These are phyloP conservation scores for Operophtera brumata DNA, from an alignment of 2,888 invertebrate species.

Conservation along the genomic window DNA sequence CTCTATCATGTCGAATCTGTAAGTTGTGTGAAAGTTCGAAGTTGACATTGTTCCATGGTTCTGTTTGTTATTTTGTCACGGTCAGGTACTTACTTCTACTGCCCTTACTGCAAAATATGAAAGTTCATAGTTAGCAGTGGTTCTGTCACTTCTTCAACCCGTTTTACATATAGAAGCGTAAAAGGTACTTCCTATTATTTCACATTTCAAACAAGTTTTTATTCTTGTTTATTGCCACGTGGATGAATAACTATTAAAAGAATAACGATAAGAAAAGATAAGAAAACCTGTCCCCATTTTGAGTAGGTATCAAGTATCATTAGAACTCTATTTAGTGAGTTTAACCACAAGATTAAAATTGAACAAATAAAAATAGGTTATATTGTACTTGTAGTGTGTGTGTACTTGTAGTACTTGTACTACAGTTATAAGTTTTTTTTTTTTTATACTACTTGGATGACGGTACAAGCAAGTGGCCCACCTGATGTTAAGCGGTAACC, in stretches of 20 bases:
- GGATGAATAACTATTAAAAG: neutral
- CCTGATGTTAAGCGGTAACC: too few relatives aligned
- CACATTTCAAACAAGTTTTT: neutral
- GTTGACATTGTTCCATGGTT: constrained; percentile 5
- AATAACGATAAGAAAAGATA: too few relatives aligned
- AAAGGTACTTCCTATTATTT: too few relatives aligned
- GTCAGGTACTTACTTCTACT: constrained; percentile 1
- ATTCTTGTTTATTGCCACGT: neutral
- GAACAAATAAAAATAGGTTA: too few relatives aligned
- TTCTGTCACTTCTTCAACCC: neutral
- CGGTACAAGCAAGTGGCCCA: too few relatives aligned
- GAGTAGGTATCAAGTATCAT: neutral
- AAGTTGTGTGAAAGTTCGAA: constrained; percentile 14
- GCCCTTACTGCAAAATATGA: neutral
- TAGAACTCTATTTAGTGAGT: neutral
- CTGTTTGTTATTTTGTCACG: constrained; percentile 10
- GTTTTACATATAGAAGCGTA: too few relatives aligned
- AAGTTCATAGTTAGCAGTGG: constrained; percentile 9
- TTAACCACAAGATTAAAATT: neutral
- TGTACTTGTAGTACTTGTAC: too few relatives aligned
- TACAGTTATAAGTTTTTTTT: too few relatives aligned
- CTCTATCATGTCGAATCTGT: constrained; percentile 7
- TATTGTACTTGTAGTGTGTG: too few relatives aligned
- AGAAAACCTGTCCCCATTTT: neutral
- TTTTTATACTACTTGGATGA: too few relatives aligned